These are phyloP conservation scores for Catostomus latipinnis DNA, from an alignment of 2,797 vertebrate genomes.

Conservation along the genomic window DNA sequence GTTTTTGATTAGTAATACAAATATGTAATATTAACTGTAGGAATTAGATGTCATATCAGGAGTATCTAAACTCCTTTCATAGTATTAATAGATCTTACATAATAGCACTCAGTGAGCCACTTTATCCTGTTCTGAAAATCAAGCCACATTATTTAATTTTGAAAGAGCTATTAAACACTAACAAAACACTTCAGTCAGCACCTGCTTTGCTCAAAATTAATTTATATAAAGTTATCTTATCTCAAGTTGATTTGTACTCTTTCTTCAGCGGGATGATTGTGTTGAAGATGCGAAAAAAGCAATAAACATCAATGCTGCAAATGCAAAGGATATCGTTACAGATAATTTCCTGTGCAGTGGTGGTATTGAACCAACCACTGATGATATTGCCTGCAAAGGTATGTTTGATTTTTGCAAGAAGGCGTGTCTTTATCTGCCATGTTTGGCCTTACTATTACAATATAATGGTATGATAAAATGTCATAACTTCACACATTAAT, in stretches of 20 bases:
- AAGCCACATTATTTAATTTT: no score
- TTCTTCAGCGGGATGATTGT: slow-evolving; percentile 51
- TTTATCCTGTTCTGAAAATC: no score
- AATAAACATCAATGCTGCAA: not conserved
- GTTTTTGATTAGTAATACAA: no score
- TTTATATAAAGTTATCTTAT: no score
- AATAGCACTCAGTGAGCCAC: no score
- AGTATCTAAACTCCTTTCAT: no score
- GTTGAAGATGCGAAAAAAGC: slow-evolving; percentile 48
- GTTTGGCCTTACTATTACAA: not conserved
- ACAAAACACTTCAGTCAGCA: no score
- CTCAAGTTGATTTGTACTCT: not conserved
- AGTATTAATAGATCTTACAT: no score
- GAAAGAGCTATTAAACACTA: no score
- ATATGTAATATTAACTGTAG: no score
- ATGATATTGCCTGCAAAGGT: slow-evolving; percentile 65
- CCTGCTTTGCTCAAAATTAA: not conserved
- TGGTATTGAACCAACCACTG: slow-evolving; percentile 30
- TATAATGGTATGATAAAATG: not conserved
- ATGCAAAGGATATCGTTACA: slow-evolving; percentile 40
- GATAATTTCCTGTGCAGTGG: slow-evolving; percentile 63
- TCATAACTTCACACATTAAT: no score
- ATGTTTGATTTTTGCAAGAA: not conserved
- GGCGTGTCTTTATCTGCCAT: not conserved
- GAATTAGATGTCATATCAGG: no score